Evolutionary conservation across 2,888 invertebrate genomes (phyloP).

Genomic region (Ectemnius continuus): DNA sequence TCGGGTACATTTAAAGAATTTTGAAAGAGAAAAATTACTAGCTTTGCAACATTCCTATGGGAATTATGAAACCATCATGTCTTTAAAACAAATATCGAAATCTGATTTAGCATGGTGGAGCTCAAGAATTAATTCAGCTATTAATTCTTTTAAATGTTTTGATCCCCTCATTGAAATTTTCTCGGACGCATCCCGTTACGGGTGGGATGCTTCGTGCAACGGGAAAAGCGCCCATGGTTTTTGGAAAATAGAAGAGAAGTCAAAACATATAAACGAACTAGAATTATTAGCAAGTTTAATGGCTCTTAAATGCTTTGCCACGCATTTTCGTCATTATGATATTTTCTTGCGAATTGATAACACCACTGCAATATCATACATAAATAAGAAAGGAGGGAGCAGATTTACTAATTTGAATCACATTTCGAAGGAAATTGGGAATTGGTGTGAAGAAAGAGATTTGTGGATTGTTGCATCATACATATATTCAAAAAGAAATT

Average conservation of each 20-base stretch:
- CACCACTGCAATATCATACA: too few species aligned
- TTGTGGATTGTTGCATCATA: neutral
- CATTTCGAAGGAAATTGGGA: neutral
- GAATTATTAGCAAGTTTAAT: constrained; percentile 1
- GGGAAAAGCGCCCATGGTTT: neutral
- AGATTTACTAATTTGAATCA: neutral
- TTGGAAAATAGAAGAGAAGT: constrained; percentile 1
- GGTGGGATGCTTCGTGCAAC: neutral
- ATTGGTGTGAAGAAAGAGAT: constrained; percentile 36
- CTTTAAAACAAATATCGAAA: constrained; percentile 4
- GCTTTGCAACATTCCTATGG: neutral
- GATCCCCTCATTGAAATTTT: constrained; percentile 1
- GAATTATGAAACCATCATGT: neutral
- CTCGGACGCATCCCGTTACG: neutral
- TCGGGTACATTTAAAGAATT: neutral
- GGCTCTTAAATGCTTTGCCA: constrained; percentile 6
- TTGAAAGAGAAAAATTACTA: constrained; percentile 1
- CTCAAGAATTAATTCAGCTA: neutral
- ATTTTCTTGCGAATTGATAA: constrained; percentile 16
- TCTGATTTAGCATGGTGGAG: constrained; percentile 13
- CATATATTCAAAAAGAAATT: constrained; percentile 3
- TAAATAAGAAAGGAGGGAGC: too few species aligned
- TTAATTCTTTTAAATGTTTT: neutral
- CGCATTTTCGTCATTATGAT: neutral
- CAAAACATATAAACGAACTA: constrained; percentile 13